Conservation (phyloP, 1,140 invertebrate species). For the Magallana gigas region DNA sequence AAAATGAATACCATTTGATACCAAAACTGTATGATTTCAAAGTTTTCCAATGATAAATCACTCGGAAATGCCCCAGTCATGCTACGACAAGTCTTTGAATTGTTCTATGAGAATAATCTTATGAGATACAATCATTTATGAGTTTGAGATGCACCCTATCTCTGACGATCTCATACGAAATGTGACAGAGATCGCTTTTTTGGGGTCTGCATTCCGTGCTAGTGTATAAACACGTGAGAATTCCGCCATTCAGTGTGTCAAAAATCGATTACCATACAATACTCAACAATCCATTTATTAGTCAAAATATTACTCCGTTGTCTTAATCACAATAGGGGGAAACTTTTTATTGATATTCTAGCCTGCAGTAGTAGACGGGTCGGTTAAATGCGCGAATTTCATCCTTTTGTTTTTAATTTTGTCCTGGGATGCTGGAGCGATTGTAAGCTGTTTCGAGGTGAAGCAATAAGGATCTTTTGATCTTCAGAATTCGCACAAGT, state of each 20-base stretch:
- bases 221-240: not conserved
- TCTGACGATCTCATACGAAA: not conserved
- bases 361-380: not conserved
- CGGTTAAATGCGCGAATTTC: not conserved
- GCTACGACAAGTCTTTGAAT: not conserved
- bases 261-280: conserved; percentile 18
- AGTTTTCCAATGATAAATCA: not conserved
- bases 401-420: not conserved
- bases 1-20: not conserved
- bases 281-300: conserved; percentile 31
- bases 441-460: not conserved
- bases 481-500: not conserved
- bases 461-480: not conserved
- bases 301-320: conserved; percentile 36
- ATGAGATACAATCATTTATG: not conserved
- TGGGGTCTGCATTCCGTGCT: not conserved
- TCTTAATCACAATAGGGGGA: conserved; percentile 33
- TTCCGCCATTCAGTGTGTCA: conserved; percentile 6
- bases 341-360: conserved; percentile 27
- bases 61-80: not conserved
- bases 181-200: not conserved
- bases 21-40: not conserved
- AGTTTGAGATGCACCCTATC: not conserved
- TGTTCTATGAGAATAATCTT: too few species aligned
- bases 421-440: not conserved